These are phyloP conservation scores for Amblyjoppa proteus DNA, from an alignment of 2,888 invertebrate species.

Conservation along the genomic window DNA sequence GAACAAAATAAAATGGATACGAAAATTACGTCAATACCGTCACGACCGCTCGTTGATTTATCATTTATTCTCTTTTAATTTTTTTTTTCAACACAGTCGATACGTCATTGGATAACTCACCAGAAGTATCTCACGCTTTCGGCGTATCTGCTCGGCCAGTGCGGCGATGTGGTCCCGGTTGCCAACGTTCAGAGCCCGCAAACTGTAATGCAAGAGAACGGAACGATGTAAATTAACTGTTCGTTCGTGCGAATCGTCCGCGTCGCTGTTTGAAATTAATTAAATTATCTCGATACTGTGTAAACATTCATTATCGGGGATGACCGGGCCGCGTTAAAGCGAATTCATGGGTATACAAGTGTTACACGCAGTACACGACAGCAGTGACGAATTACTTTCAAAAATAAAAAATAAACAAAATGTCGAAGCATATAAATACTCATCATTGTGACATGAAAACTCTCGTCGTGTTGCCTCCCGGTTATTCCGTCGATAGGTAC, in stretches of 20 bases:
- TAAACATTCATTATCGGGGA: slow-evolving; percentile 46
- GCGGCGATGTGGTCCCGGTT: slow-evolving; percentile 78
- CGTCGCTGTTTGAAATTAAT: slow-evolving; percentile 44
- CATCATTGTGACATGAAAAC: no score
- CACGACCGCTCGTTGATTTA: not conserved
- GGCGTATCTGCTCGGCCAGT: slow-evolving; percentile 79
- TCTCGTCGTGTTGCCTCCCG: no score
- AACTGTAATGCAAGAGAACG: slow-evolving; percentile 69
- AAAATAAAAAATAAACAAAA: not conserved
- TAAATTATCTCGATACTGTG: slow-evolving; percentile 40
- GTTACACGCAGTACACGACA: not conserved
- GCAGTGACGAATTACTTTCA: not conserved
- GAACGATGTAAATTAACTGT: slow-evolving; percentile 6
- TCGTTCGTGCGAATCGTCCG: not conserved
- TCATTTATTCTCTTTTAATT: not conserved
- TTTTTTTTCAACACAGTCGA: slow-evolving; percentile 11
- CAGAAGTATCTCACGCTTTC: slow-evolving; percentile 76
- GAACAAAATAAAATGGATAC: not conserved
- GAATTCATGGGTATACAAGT: slow-evolving; percentile 1
- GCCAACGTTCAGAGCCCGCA: slow-evolving; percentile 73
- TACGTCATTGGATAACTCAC: slow-evolving; percentile 72
- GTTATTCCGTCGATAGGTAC: no score
- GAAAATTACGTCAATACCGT: slow-evolving; percentile 13
- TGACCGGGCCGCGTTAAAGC: not conserved
- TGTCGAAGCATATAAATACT: not conserved